A percentile compares a stretch with the other conserved stretches of the same genome.
Conservation (phyloP, 2,888 invertebrate species). For the Bibio marci region DNA sequence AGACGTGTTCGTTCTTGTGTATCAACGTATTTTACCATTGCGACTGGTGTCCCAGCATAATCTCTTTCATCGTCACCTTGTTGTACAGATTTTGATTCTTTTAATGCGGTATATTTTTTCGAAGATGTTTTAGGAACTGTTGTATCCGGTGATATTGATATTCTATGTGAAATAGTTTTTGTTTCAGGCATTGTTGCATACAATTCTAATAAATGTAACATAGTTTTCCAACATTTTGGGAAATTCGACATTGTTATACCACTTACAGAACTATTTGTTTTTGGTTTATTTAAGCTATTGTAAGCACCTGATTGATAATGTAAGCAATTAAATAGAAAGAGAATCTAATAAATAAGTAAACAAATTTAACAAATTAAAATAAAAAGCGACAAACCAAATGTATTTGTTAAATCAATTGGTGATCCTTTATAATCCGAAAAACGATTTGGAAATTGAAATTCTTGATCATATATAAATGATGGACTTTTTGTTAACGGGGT, state of each 20-base stretch:
- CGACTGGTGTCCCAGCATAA: conserved; percentile 17
- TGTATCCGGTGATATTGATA: conserved; percentile 51
- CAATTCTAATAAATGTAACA: conserved; percentile 78
- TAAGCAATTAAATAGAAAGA: neutral
- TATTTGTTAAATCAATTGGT: conserved; percentile 25
- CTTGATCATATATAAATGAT: conserved; percentile 33
- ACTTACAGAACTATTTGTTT: too few species aligned
- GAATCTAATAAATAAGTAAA: neutral
- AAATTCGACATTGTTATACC: neutral
- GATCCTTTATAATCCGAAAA: conserved; percentile 26
- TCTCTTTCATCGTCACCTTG: conserved; percentile 26
- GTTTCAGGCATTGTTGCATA: conserved; percentile 92
- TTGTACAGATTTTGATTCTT: conserved; percentile 33
- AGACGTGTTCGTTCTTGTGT: conserved; percentile 52
- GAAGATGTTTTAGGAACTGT: conserved; percentile 49
- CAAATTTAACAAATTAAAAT: neutral
- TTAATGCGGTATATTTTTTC: conserved; percentile 37
- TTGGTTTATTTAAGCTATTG: neutral
- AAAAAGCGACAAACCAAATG: conserved; percentile 11
- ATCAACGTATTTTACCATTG: conserved; percentile 19
- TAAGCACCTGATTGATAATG: neutral
- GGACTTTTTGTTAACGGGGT: conserved; percentile 47
- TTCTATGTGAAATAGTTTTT: conserved; percentile 70
- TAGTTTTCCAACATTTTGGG: conserved; percentile 86
- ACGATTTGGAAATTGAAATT: conserved; percentile 18